Base-by-base conservation (phyloP, 2,113 vertebrate species). In the Salvelinus namaycush region DNA sequence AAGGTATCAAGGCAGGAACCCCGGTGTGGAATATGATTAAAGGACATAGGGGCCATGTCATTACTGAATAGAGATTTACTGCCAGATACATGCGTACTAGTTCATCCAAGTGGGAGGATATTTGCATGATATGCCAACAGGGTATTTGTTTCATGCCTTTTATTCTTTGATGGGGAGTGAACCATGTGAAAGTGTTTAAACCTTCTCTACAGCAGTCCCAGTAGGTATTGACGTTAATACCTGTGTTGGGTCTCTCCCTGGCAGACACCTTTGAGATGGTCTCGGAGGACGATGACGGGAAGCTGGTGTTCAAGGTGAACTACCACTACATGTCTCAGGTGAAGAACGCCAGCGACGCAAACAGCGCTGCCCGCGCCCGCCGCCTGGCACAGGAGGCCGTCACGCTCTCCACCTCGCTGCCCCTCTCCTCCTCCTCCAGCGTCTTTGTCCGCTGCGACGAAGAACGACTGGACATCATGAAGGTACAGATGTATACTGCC, bases 241-340 rank as follows among this genome's bases (percentile, higher is more conserved):
- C 9, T 12, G 22, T 44, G 31, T 22, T 9, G 9, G 26, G 2
- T 18, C 8, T 54, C 26, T 59, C 73, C 79, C 54, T 27, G 77
- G 5, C 78, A 99, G 98, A 99, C 90, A 99, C 98, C 0, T 99
- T 99, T 84, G 98, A 99, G 89, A 99, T 99, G 97, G 98, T 99
- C 82, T 96, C 97, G 34, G 98, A 99, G 91, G 98, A 99, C 5
- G 97, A 99, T 34, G 97, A 99, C 0, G 95, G 97, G 20, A 99
- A 99, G 76, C 88, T 99, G 88, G 95, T 97, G 84, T 99, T 99
- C 83, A 98, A 98, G 92, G 95, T 99, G 20, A 99, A 97, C 93
- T 99, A 99, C 94, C 98, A 99, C 92, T 99, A 99, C 96, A 97
- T 99, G 95, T 99, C 98, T 93, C 98, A 99, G 96, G 97, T 99